phyloP scores from a whole-genome alignment of 2,113 vertebrate genomes.

The Nansenia antarctica region DNA sequence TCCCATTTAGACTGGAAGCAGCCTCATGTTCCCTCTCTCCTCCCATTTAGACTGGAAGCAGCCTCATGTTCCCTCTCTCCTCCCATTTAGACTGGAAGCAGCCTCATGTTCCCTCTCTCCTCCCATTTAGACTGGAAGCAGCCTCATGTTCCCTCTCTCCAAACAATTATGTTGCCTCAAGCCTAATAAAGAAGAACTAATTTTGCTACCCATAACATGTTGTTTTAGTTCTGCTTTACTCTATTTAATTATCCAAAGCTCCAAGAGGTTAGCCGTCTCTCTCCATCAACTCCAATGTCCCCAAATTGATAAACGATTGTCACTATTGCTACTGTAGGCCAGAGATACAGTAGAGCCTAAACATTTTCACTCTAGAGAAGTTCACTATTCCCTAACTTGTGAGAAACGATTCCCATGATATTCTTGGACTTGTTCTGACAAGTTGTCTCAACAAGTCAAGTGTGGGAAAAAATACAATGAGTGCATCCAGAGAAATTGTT shows the following conservation, averaged over 20 bases:
- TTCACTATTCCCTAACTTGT: neutral
- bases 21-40: no score
- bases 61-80: no score
- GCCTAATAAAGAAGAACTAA: slow-evolving; percentile 24
- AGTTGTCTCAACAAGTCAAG: neutral
- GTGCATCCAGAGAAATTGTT: neutral
- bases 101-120: no score
- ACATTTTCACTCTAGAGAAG: neutral
- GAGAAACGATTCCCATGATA: neutral
- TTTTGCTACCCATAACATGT: slow-evolving; percentile 6
- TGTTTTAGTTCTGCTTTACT: neutral
- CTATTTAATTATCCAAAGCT: slow-evolving; percentile 6
- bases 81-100: slow-evolving; percentile 2
- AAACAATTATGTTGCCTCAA: slow-evolving; percentile 10
- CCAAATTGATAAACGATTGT: slow-evolving; percentile 3
- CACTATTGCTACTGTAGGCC: neutral
- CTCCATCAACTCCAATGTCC: neutral
- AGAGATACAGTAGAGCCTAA: neutral
- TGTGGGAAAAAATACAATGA: neutral
- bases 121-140: slow-evolving; percentile 2
- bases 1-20: slow-evolving; percentile 2
- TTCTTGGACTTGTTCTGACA: neutral
- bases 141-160: neutral
- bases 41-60: slow-evolving; percentile 2
- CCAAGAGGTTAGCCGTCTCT: neutral